These are phyloP conservation scores for Sinocyclocheilus anophthalmus DNA, from an alignment of 2,113 vertebrate genomes.

Conservation along the genomic window DNA sequence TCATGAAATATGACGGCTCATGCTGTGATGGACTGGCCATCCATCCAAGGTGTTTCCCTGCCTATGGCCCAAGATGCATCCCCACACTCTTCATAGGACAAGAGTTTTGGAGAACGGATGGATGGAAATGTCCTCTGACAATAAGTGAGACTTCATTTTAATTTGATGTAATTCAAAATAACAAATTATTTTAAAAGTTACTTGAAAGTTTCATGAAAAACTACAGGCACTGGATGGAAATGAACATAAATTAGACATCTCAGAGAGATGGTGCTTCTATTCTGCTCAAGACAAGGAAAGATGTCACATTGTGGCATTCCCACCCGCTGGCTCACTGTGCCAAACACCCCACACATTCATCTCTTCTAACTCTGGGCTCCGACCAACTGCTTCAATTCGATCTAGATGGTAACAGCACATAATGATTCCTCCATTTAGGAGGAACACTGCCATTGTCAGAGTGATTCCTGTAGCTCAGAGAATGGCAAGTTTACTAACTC, in stretches of 20 bases:
- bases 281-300: constrained; percentile 7
- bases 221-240: not conserved
- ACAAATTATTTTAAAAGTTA: not conserved
- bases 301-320: constrained; percentile 17
- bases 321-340: constrained; percentile 20
- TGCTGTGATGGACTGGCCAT: not conserved
- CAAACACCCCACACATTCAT: constrained; percentile 18
- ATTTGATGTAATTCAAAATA: not conserved
- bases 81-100: not conserved
- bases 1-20: not conserved
- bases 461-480: not conserved
- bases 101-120: not conserved
- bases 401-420: not conserved
- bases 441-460: not conserved
- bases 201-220: not conserved
- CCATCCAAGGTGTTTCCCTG: not conserved
- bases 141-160: not conserved
- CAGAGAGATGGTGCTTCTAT: constrained; percentile 36
- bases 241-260: constrained; percentile 16
- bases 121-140: not conserved
- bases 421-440: constrained; percentile 9
- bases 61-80: not conserved
- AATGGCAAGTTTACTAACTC: not conserved
- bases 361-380: constrained; percentile 6
- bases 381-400: not conserved